These are phyloP conservation scores for Eulemur mongoz DNA, from an alignment of 2,797 vertebrate species.

Conservation along the genomic window DNA sequence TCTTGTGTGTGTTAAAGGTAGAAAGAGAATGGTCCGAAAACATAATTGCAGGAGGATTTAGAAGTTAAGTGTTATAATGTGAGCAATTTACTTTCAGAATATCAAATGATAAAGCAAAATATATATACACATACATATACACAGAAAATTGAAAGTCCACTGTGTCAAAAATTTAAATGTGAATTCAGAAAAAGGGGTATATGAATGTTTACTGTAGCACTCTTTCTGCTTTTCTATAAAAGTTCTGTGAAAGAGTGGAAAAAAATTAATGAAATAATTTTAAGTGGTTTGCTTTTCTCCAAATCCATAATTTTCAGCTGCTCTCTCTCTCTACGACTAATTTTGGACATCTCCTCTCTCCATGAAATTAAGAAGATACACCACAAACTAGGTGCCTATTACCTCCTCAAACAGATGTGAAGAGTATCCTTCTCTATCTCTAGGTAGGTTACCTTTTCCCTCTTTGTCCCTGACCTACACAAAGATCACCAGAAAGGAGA, in stretches of 20 bases:
- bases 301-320: background rate
- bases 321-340: background rate
- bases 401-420: background rate
- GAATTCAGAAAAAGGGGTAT: background rate
- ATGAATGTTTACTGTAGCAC: background rate
- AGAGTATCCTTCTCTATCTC: background rate
- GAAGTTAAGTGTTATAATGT: background rate
- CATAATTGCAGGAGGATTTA: background rate
- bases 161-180: background rate
- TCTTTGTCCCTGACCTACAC: background rate
- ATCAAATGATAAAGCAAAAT: background rate
- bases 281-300: background rate
- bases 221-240: background rate
- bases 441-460: background rate
- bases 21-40: background rate
- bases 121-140: background rate
- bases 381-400: background rate
- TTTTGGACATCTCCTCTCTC: background rate
- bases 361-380: background rate
- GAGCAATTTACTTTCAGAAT: background rate
- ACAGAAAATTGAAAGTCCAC: background rate
- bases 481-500: background rate
- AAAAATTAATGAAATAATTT: background rate
- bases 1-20: background rate
- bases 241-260: background rate